Conservation (phyloP, 2,888 invertebrate species). For the Aspidiotus rigidus region DNA sequence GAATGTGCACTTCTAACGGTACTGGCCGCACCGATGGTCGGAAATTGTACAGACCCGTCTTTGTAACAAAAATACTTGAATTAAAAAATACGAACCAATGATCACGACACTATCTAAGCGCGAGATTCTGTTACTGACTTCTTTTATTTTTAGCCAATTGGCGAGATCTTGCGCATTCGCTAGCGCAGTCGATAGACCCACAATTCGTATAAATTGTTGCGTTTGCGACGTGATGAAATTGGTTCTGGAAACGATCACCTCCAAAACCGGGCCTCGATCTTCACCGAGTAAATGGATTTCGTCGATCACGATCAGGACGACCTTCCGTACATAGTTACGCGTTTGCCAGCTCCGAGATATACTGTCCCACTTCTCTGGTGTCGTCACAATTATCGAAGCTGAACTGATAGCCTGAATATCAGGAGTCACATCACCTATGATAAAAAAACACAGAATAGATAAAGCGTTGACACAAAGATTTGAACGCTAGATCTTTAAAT, state of each 20-base stretch:
- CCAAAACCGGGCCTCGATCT: constrained; percentile 79
- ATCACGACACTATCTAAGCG: not conserved
- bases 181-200: constrained; percentile 93
- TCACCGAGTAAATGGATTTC: constrained; percentile 95
- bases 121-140: constrained; percentile 37
- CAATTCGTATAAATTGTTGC: constrained; percentile 67
- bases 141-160: constrained; percentile 85
- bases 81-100: not conserved
- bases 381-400: constrained; percentile 92
- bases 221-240: constrained; percentile 93
- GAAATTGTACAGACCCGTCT: constrained; percentile 92
- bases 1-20: constrained; percentile 82
- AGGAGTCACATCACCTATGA: constrained; percentile 59
- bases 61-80: constrained; percentile 29
- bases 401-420: constrained; percentile 71
- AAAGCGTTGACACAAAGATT: not conserved
- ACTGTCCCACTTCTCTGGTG: constrained; percentile 99
- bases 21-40: constrained; percentile 96
- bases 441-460: too few species aligned
- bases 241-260: constrained; percentile 95
- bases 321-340: constrained; percentile 82
- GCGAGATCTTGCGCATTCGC: constrained; percentile 96
- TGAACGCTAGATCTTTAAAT: not conserved
- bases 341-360: constrained; percentile 98
- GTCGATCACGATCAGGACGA: constrained; percentile 88